These are phyloP conservation scores for Melanotaenia trifasciata DNA, from an alignment of 2,797 vertebrate genomes.

Conservation along the genomic window DNA sequence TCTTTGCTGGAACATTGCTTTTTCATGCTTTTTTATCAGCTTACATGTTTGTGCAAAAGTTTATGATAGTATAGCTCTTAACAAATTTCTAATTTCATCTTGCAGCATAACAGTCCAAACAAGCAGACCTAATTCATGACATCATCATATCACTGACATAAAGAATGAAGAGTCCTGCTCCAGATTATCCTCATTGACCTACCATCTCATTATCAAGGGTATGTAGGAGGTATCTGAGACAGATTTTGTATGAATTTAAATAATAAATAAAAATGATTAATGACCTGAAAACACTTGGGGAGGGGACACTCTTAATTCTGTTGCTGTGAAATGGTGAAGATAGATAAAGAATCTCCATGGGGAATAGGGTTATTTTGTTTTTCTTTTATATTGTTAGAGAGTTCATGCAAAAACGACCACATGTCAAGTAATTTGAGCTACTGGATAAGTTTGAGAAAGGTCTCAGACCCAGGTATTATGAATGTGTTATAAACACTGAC, in stretches of 20 bases:
- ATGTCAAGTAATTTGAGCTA: not conserved
- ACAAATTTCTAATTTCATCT: not conserved
- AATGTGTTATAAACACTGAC: not conserved
- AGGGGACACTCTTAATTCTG: not conserved
- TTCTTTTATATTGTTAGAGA: not conserved
- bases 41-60: not conserved
- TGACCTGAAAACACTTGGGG: not conserved
- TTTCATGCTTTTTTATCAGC: not conserved
- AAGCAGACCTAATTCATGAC: not conserved
- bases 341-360: not conserved
- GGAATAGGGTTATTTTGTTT: not conserved
- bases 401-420: not conserved
- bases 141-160: not conserved
- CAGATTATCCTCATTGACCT: not conserved
- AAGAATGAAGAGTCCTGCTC: not conserved
- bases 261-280: not conserved
- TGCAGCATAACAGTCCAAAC: not conserved
- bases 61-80: not conserved
- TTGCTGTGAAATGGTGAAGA: not conserved
- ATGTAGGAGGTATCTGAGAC: not conserved
- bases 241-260: not conserved
- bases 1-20: not conserved
- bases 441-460: not conserved
- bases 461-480: not conserved
- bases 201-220: not conserved